Base-by-base conservation (phyloP, 1,140 invertebrate genomes). In the Drosophila bifasciata region DNA sequence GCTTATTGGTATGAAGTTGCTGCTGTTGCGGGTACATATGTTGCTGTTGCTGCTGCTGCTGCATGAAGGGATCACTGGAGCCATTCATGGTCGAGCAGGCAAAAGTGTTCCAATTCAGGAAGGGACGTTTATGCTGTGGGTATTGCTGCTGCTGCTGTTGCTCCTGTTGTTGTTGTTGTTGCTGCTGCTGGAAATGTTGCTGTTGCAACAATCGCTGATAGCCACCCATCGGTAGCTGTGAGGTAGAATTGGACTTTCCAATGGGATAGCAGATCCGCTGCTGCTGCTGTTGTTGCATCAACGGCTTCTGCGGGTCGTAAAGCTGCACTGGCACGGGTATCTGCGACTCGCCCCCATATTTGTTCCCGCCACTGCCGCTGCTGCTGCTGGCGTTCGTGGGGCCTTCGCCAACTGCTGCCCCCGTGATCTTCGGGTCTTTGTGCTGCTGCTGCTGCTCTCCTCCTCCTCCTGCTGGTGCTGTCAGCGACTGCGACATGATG, bases 191-290 rank as follows among this genome's bases (percentile, higher is more conserved):
- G 1, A 72, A 64, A 16, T 83, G 70, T 25, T 83, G 72, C 28
- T 86, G 83, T 7, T 76, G 74, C 74, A 76, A 63, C 63, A 73
- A 55, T 56, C 78, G 57, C 50, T 78, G 73, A 48, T 89, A 89
- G 46, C 80, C 69, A 41, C 62, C 77, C 77, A 83, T 71, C 48
- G 85, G 88, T 58, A 91, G 59, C 63, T 91, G 90, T 21, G 86
- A 91, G 23, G 89, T 90, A 15, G 86, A 90, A 53, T 86, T 90
- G 9, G 90, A 91, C 59, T 91, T 91, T 45, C 86, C 80, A 43
- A 91, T 90, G 63, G 90, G 81, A 63, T 80, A 76, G 52, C 68
- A 63, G 41, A 62, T 74, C 45, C 78, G 57, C 48, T 73, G 63
- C 50, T 75, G 76, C 51, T 74, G 79, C 56, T 90, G 84, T 23